Percentiles rank a stretch among this genome's conserved stretches.
These are phyloP conservation scores for Lordiphosa andalusiaca DNA, from an alignment of 2,888 invertebrate species.

Conservation along the genomic window DNA sequence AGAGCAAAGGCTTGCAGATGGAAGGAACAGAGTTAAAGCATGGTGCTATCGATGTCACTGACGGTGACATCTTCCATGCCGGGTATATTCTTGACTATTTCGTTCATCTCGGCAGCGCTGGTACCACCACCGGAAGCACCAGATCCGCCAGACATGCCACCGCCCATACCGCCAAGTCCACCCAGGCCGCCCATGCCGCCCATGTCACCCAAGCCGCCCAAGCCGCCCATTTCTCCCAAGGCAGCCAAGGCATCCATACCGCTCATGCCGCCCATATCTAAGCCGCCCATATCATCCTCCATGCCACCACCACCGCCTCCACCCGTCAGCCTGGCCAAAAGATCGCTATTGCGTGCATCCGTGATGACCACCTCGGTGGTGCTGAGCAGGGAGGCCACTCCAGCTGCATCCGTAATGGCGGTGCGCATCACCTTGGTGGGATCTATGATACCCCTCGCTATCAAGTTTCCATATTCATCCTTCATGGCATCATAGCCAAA, in stretches of 20 bases:
- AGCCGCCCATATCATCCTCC: slow-evolving; percentile 79
- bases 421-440: slow-evolving; percentile 95
- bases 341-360: slow-evolving; percentile 93
- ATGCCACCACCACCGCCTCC: slow-evolving; percentile 81
- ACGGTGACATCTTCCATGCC: slow-evolving; percentile 55
- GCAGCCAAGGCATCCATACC: slow-evolving; percentile 80
- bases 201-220: slow-evolving; percentile 41
- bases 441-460: slow-evolving; percentile 95
- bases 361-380: slow-evolving; percentile 98
- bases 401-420: slow-evolving; percentile 95
- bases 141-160: slow-evolving; percentile 2
- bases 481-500: slow-evolving; percentile 94
- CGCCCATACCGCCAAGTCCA: slow-evolving; percentile 18
- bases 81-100: slow-evolving; percentile 52
- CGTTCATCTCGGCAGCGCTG: slow-evolving; percentile 44
- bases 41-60: slow-evolving; percentile 1
- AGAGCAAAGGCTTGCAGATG: too few species aligned
- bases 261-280: slow-evolving; percentile 81
- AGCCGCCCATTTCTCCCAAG: slow-evolving; percentile 62
- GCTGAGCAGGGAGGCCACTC: slow-evolving; percentile 95
- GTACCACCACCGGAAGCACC: background rate
- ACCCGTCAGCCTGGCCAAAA: slow-evolving; percentile 84
- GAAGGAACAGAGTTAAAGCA: background rate
- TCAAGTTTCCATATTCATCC: slow-evolving; percentile 92
- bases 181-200: slow-evolving; percentile 24